Percentiles rank a stretch among this genome's conserved stretches.
Evolutionary conservation across 2,888 invertebrate genomes (phyloP).

Genomic region (Anthrax anthrax): DNA sequence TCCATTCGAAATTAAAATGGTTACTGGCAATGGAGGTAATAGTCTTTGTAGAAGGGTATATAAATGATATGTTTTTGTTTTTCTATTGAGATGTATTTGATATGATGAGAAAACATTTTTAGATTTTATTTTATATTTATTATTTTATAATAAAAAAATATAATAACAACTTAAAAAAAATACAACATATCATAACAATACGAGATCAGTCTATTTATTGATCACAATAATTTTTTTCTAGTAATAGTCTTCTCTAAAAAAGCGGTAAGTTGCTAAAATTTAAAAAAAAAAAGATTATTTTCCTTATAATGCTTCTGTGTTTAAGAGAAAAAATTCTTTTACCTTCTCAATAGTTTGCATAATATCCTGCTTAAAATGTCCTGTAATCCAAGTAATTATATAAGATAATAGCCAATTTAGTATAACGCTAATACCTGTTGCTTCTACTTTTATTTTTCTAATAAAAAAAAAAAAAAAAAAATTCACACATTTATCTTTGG

Average conservation of each 20-base stretch:
- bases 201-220: too few relatives aligned
- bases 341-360: conserved; percentile 1
- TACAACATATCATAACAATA: too few relatives aligned
- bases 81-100: too few relatives aligned
- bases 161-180: too few relatives aligned
- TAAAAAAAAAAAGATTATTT: neutral
- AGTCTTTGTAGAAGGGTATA: too few relatives aligned
- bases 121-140: too few relatives aligned
- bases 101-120: too few relatives aligned
- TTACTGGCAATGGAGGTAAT: too few relatives aligned
- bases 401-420: conserved; percentile 4
- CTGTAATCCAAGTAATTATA: conserved; percentile 3
- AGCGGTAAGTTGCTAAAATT: neutral
- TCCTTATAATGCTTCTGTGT: neutral
- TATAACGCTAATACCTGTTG: conserved; percentile 3
- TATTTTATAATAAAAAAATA: too few relatives aligned
- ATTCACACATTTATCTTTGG: neutral
- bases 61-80: too few relatives aligned
- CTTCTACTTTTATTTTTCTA: neutral
- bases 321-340: neutral
- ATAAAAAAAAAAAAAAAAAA: neutral
- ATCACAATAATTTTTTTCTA: neutral
- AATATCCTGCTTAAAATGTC: conserved; percentile 2
- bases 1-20: too few relatives aligned
- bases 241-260: neutral